Conservation (phyloP, 2,888 invertebrate genomes). For the Drosophila paracracens region DNA sequence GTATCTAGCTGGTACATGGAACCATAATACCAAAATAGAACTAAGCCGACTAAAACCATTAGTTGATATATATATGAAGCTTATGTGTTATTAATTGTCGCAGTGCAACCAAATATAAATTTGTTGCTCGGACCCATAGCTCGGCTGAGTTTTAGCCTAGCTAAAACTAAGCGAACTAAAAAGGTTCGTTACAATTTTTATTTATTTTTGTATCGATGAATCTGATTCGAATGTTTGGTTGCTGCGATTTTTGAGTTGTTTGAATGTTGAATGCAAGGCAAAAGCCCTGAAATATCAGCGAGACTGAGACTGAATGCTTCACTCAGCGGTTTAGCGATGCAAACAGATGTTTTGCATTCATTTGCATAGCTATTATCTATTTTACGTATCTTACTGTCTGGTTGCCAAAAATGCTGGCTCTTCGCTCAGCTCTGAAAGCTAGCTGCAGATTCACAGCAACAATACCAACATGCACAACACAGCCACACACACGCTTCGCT, state of each 20-base stretch:
- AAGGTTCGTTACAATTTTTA: too few relatives aligned
- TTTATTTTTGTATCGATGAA: not conserved
- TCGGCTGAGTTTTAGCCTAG: too few relatives aligned
- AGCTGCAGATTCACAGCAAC: not conserved
- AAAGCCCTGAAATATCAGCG: constrained; percentile 2
- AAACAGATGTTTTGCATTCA: constrained; percentile 22
- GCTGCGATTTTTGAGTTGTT: not conserved
- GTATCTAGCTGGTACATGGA: too few relatives aligned
- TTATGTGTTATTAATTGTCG: too few relatives aligned
- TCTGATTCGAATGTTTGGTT: not conserved
- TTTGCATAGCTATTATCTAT: constrained; percentile 38
- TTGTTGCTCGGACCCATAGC: too few relatives aligned
- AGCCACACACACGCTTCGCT: constrained; percentile 5
- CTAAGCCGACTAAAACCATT: too few relatives aligned
- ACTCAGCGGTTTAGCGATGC: not conserved
- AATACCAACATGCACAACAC: not conserved
- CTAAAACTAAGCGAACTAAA: too few relatives aligned
- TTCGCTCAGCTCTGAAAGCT: constrained; percentile 9
- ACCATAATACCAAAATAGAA: too few relatives aligned
- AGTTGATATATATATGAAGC: too few relatives aligned
- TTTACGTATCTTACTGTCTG: constrained; percentile 5
- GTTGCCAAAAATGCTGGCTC: constrained; percentile 11
- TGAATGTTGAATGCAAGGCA: not conserved
- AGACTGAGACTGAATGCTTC: not conserved
- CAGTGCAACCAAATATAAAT: too few relatives aligned